A percentile compares a stretch with the other conserved stretches of the same genome.
Conservation (phyloP, 1,140 invertebrate genomes). For the fruit fly (Drosophila melanogaster) region DNA sequence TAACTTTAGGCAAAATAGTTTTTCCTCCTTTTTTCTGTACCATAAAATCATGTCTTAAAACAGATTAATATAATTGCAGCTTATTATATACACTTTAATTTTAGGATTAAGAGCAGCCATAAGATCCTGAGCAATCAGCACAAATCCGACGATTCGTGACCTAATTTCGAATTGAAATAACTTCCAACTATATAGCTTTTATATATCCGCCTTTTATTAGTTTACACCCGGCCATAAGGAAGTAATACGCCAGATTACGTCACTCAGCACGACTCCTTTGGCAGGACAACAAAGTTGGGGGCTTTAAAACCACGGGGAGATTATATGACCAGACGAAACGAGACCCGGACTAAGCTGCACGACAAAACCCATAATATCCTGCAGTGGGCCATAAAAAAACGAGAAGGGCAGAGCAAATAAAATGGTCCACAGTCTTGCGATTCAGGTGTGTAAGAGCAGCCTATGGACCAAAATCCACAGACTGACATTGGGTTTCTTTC, state of each 20-base stretch:
- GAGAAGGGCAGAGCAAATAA: constrained; percentile 33
- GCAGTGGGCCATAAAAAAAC: constrained; percentile 32
- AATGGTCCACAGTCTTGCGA: constrained; percentile 23
- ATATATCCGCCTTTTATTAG: constrained; percentile 36
- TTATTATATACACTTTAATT: background rate
- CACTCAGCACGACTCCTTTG: constrained; percentile 8
- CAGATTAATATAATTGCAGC: background rate
- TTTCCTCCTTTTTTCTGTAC: no score
- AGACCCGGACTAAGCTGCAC: constrained; percentile 21
- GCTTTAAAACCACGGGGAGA: constrained; percentile 28
- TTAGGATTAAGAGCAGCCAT: constrained; percentile 1
- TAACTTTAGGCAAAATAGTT: no score
- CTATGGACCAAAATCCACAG: constrained; percentile 26
- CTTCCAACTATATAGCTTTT: constrained; percentile 36
- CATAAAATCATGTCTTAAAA: background rate
- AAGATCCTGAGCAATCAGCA: constrained; percentile 4
- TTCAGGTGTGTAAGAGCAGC: constrained; percentile 33
- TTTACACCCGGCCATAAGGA: constrained; percentile 38
- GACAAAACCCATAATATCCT: constrained; percentile 45
- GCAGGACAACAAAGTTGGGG: constrained; percentile 34
- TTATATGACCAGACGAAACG: constrained; percentile 32
- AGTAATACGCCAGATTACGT: constrained; percentile 36
- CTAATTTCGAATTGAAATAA: constrained; percentile 36
- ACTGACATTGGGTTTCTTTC: constrained; percentile 31
- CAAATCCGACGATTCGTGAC: constrained; percentile 21